phyloP scores from a whole-genome alignment of 2,797 vertebrate genomes.

The Phoeniculus purpureus region DNA sequence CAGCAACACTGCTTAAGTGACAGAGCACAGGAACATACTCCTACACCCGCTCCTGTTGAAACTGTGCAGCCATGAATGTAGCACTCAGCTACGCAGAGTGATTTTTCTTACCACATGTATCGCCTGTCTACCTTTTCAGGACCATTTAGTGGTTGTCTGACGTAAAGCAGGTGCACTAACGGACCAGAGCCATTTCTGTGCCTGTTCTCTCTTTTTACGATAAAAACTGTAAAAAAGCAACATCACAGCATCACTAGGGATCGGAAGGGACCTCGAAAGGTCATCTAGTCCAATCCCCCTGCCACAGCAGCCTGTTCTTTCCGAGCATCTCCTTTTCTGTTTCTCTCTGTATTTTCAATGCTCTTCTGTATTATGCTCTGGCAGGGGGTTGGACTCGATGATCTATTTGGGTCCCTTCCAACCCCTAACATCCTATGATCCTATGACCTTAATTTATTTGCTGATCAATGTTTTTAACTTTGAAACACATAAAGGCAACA shows the following conservation, averaged over 20 bases:
- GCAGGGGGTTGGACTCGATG: too few relatives aligned
- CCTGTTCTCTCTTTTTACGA: not conserved
- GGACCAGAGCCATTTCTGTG: not conserved
- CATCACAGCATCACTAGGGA: too few relatives aligned
- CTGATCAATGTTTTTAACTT: not conserved
- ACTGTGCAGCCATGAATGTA: fast-evolving
- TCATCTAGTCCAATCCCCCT: too few relatives aligned
- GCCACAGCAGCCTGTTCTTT: not conserved
- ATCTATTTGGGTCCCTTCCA: too few relatives aligned
- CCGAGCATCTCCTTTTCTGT: not conserved
- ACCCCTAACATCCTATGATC: too few relatives aligned
- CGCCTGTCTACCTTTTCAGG: not conserved
- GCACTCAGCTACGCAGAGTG: not conserved
- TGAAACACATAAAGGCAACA: not conserved
- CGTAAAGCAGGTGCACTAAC: not conserved
- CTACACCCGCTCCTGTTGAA: not conserved
- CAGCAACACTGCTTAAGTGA: not conserved
- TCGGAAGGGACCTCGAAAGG: too few relatives aligned
- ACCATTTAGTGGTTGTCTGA: not conserved
- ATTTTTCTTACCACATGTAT: not conserved
- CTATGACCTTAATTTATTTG: not conserved
- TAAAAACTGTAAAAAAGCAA: not conserved
- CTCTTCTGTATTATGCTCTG: not conserved
- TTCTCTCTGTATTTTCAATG: not conserved
- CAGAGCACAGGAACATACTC: too few relatives aligned